These are phyloP conservation scores for Drosophila ironensis DNA, from an alignment of 1,140 invertebrate species.

Conservation along the genomic window DNA sequence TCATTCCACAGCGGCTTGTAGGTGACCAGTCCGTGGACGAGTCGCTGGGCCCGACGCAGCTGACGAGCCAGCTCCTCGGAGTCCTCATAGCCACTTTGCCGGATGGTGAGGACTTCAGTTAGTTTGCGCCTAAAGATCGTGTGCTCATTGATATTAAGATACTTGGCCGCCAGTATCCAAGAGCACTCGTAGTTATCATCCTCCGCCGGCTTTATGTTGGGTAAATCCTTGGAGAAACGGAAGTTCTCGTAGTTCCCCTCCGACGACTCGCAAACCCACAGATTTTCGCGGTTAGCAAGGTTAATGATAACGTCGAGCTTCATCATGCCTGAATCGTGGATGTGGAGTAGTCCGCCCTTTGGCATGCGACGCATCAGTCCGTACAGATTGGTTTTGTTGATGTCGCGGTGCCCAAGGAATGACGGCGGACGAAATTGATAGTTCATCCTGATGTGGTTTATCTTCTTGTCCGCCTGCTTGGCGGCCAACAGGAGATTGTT, in stretches of 20 bases:
- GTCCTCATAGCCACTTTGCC: slow-evolving; percentile 82
- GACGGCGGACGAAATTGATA: slow-evolving; percentile 82
- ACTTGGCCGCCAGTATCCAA: slow-evolving; percentile 84
- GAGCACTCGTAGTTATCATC: slow-evolving; percentile 66
- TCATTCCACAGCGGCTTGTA: slow-evolving; percentile 88
- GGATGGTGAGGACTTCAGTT: slow-evolving; percentile 3
- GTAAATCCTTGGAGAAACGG: slow-evolving; percentile 68
- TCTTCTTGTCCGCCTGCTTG: slow-evolving; percentile 30
- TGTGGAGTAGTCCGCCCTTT: slow-evolving; percentile 88
- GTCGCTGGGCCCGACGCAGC: slow-evolving; percentile 86
- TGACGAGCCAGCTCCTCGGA: slow-evolving; percentile 86
- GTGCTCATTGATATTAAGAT: slow-evolving; percentile 68
- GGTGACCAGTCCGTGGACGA: slow-evolving; percentile 85
- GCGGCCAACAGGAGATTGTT: slow-evolving; percentile 33
- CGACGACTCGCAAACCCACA: slow-evolving; percentile 63
- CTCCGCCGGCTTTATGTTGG: slow-evolving; percentile 42
- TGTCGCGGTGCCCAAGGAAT: slow-evolving; percentile 85
- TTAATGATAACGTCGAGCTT: slow-evolving; percentile 83
- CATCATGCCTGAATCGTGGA: slow-evolving; percentile 87
- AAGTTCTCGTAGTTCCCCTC: slow-evolving; percentile 74
- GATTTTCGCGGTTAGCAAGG: slow-evolving; percentile 9
- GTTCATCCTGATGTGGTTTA: slow-evolving; percentile 24
- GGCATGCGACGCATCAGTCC: slow-evolving; percentile 86
- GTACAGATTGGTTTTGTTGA: slow-evolving; percentile 87
- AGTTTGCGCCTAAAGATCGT: background rate